Base-by-base conservation (phyloP, 2,113 vertebrate genomes). In the Phylloscopus whistleri region DNA sequence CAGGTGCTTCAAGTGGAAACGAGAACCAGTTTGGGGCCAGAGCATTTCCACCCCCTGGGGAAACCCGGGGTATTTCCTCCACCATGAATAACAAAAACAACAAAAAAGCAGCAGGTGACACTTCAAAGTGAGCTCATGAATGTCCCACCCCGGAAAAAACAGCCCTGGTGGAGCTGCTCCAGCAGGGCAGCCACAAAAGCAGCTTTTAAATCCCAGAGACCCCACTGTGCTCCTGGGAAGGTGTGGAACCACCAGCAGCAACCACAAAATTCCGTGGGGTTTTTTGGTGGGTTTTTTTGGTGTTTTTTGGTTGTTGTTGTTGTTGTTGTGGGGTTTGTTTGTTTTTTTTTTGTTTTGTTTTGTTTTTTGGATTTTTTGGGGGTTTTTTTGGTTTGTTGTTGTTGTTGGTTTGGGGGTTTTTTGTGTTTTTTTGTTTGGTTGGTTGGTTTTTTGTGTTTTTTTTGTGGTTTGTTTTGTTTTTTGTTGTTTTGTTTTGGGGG, bases 161-260 rank as follows among this genome's bases (percentile, higher is more conserved):
- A 67, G n/a, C 59, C 27, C 33, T 9, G 30, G 13, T 27, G 44
- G 35, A 28, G 51, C 27, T n/a, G 30, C 48, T 69, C 16, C 18
- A 12, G 5, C 43, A 33, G 56, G 17, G 43, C 81, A 56, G 63
- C 33, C 56, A 37, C 56, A 49, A 49, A 44, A 41, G 37, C 52
- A 48, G 53, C 30, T 48, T 46, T 43, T 28, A 22, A 11, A 77
- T 10, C 48, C 48, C 63, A 43, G 3, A 1, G 12, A 63, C 1
- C 20, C 30, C 70, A 4, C 11, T 1, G 7, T 24, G 69, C 5
- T 12, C 15, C 5, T 0, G 0, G 16, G 48, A 37, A 35, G 33
- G 16, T 4, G 24, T 33, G 53, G 37, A 30, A 10, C 6, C 33
- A 16, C 33, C n/a, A 11, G 48, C n/a, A 43, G 15, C 2, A 39